Evolutionary conservation across 2,797 vertebrate species (phyloP).

Genomic region (Cyclopterus lumpus): DNA sequence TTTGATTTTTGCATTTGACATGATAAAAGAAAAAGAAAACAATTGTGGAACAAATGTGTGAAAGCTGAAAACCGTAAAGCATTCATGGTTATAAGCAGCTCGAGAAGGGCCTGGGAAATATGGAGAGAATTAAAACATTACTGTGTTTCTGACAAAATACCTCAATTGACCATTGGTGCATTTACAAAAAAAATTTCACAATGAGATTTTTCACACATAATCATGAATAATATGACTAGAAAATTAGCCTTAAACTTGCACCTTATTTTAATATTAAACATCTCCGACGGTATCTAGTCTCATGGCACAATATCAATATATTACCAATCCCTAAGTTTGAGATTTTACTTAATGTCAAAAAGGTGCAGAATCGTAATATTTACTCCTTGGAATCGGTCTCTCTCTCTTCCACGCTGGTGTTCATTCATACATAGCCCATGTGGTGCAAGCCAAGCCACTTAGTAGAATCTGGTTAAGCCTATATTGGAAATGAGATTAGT

Average conservation of each 20-base stretch:
- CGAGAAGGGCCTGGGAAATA: not conserved
- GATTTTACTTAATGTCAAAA: not conserved
- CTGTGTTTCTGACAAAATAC: not conserved
- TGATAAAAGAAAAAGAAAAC: not conserved
- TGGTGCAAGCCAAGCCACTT: constrained; percentile 33
- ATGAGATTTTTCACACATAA: no score
- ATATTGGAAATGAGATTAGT: constrained; percentile 24
- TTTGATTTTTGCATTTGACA: not conserved
- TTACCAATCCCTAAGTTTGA: not conserved
- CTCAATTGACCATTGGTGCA: not conserved
- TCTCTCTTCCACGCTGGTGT: not conserved
- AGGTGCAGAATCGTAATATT: not conserved
- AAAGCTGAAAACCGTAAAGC: not conserved
- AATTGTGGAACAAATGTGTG: not conserved
- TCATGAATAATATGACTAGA: no score
- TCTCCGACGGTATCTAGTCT: not conserved
- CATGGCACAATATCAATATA: not conserved
- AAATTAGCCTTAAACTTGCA: no score
- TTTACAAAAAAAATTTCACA: not conserved
- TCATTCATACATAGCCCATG: constrained; percentile 11
- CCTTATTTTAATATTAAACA: not conserved
- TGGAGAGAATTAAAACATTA: not conserved
- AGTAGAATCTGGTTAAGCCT: constrained; percentile 46
- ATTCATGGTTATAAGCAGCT: no score
- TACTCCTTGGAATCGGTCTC: not conserved